A percentile compares a stretch with the other conserved stretches of the same genome.
Evolutionary conservation across 2,113 vertebrate genomes (phyloP).

Genomic region (Ammodramus savannarum): DNA sequence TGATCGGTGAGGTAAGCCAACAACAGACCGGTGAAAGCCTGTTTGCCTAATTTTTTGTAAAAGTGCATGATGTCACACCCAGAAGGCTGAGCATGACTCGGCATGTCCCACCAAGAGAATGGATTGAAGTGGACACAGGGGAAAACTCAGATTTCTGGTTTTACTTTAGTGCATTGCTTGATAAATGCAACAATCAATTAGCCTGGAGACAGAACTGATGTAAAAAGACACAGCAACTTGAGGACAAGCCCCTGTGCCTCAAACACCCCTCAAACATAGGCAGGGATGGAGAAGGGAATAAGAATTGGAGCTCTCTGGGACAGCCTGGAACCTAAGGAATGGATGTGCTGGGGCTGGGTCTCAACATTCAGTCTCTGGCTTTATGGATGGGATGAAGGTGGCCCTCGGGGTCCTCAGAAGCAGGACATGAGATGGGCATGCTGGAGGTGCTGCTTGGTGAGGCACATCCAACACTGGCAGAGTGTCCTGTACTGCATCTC

Average conservation of each 20-base stretch:
- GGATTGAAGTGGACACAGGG: background rate
- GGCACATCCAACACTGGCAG: background rate
- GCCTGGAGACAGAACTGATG: background rate
- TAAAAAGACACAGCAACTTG: background rate
- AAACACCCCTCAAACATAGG: background rate
- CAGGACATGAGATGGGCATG: rapidly evolving
- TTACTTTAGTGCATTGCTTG: background rate
- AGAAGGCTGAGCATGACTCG: conserved; percentile 13
- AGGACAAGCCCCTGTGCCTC: background rate
- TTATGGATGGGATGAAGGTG: background rate
- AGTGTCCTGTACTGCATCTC: background rate
- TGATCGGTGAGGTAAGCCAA: conserved; percentile 3
- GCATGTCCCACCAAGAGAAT: background rate
- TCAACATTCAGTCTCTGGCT: background rate
- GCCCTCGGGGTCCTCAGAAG: background rate
- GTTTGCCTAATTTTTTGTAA: conserved; percentile 10
- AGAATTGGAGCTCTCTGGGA: background rate
- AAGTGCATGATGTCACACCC: background rate
- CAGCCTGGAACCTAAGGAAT: background rate
- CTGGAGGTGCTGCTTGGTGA: background rate
- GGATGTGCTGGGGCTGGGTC: background rate
- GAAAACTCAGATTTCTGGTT: background rate
- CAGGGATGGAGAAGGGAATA: background rate
- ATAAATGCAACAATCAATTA: background rate
- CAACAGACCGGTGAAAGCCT: background rate